These are phyloP conservation scores for Podarcis siculus DNA, from an alignment of 2,797 vertebrate genomes.

Conservation along the genomic window DNA sequence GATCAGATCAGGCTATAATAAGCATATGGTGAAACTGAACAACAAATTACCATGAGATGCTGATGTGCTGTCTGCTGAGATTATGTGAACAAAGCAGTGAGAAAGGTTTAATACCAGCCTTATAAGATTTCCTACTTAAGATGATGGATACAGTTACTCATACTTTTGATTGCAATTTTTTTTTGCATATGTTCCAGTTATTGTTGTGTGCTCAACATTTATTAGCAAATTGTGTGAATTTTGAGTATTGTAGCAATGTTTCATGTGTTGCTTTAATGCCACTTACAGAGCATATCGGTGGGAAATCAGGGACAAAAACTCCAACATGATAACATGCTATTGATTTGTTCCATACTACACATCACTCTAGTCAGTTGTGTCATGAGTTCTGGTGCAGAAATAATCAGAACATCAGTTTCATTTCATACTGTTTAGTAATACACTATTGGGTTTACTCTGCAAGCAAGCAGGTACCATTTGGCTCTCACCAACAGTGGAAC, in stretches of 20 bases:
- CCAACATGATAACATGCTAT: background rate
- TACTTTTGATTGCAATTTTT: background rate
- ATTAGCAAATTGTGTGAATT: background rate
- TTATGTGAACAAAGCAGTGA: background rate
- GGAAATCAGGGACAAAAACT: background rate
- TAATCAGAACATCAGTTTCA: background rate
- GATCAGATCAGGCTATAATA: background rate
- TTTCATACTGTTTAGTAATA: background rate
- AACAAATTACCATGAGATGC: background rate
- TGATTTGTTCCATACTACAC: background rate
- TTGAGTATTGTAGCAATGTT: background rate
- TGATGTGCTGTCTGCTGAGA: background rate
- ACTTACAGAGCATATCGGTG: background rate
- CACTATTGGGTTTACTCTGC: background rate
- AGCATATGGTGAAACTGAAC: slow-evolving; percentile 13
- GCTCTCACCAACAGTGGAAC: background rate
- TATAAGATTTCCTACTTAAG: background rate
- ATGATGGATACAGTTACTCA: background rate
- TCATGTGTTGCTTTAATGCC: background rate
- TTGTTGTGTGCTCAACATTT: slow-evolving; percentile 10
- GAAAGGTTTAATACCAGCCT: background rate
- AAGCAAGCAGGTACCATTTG: background rate
- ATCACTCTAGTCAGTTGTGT: background rate
- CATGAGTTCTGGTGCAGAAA: background rate
- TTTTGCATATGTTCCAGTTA: background rate